Base-by-base conservation (phyloP, 2,888 invertebrate species). In the Drosophila austrosaltans region DNA sequence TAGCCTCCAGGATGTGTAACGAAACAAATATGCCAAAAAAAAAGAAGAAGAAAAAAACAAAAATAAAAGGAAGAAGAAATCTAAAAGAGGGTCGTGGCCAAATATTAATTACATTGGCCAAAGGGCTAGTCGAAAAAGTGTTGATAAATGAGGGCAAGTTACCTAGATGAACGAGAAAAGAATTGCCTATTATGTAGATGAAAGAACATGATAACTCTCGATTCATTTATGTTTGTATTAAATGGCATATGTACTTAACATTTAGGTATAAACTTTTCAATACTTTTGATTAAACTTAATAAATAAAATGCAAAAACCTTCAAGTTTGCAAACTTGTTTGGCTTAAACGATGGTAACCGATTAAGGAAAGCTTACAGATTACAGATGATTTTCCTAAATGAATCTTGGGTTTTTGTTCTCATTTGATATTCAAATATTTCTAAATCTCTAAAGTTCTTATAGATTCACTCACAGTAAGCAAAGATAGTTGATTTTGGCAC, bases 61-160 rank as follows among this genome's bases (percentile, higher is more conserved):
- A 62, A 16, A 28, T 42, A 62, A 71, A 58, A 7, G 5, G 53
- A 25, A 63, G 28, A 53, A 63, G 63, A 59, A 70, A 48, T 48
- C 22, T 12, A 48, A 48, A 48, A 48, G 25, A 22, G 48, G 48
- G 48, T 25, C 25, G 12, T 25, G 10, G 53, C 56, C 25, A 71
- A 72, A 72, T 72, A 86, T 81, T 81, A 88, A 88, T 86, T 76
- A 79, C 74, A 68, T 69, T 72, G 12, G 72, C 82, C 76, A 67
- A 59, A 65, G 72, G 74, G 62, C 25, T 32, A 54, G 3, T 22
- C 7, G 22, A 59, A 67, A 73, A 64, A 67, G 66, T 66, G 70
- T 72, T 86, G 76, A 81, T 78, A 78, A 81, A 76, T 72, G 66
- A 59, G 58, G 62, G 61, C 57, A 77, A 73, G 66, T 75, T 69